These are phyloP conservation scores for Sminthopsis crassicaudata DNA, from an alignment of 2,113 vertebrate genomes.

Conservation along the genomic window DNA sequence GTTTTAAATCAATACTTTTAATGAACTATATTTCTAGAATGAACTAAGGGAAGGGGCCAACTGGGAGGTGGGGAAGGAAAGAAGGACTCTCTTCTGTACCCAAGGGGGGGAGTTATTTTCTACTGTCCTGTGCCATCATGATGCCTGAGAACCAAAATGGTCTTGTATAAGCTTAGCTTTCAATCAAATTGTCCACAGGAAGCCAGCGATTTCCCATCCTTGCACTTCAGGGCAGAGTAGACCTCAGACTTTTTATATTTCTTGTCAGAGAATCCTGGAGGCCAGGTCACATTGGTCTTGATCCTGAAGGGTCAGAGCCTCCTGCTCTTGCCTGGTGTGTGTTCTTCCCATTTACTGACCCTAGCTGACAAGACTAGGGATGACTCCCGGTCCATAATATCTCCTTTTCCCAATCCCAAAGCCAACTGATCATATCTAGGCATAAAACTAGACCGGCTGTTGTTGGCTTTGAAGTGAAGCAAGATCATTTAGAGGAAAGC, in stretches of 20 bases:
- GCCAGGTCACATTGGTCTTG: background rate
- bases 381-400: background rate
- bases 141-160: background rate
- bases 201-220: background rate
- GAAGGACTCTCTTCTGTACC: constrained; percentile 5
- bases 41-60: background rate
- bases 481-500: background rate
- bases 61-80: constrained; percentile 16
- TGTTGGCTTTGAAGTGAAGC: background rate
- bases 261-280: background rate
- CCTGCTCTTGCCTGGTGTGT: background rate
- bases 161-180: constrained; percentile 17
- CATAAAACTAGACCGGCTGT: background rate
- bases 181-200: constrained; percentile 1
- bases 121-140: background rate
- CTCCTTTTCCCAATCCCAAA: background rate
- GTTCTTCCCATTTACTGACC: background rate
- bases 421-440: background rate
- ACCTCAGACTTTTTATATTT: background rate
- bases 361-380: background rate
- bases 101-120: background rate
- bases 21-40: constrained; percentile 12
- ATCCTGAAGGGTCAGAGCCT: background rate
- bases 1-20: background rate
- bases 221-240: background rate